Percentiles rank a stretch among this genome's conserved stretches.
These are phyloP conservation scores for Julus scanicus DNA, from an alignment of 2,888 invertebrate genomes.

Conservation along the genomic window DNA sequence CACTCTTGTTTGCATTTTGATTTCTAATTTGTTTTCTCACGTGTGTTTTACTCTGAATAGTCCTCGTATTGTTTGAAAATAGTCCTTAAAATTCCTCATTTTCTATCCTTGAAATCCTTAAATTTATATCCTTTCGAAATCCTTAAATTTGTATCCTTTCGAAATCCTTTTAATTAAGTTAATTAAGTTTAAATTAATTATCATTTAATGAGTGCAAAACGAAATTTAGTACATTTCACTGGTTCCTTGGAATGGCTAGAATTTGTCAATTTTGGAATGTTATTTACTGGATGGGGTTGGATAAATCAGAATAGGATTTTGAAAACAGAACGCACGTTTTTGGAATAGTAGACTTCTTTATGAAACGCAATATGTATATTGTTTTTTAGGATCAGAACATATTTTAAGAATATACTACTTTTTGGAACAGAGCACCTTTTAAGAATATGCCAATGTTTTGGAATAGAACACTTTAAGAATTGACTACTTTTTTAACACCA, in stretches of 20 bases:
- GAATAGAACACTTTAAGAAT: no score
- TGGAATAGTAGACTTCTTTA: background rate
- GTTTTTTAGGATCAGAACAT: background rate
- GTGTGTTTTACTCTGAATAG: background rate
- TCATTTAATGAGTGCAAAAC: background rate
- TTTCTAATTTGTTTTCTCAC: slow-evolving; percentile 20
- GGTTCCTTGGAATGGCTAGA: background rate
- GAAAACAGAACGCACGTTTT: background rate
- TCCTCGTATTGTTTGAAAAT: background rate
- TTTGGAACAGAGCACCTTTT: no score
- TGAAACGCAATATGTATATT: background rate
- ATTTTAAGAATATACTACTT: background rate
- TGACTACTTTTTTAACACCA: no score
- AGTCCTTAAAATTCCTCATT: background rate
- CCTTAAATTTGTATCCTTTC: background rate
- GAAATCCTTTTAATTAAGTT: background rate
- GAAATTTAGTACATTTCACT: background rate
- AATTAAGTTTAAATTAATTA: background rate
- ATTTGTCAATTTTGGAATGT: background rate
- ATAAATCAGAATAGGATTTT: background rate
- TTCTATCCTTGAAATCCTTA: background rate
- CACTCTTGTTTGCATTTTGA: slow-evolving; percentile 6
- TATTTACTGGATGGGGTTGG: background rate
- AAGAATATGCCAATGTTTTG: no score
- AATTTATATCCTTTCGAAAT: background rate